Conservation (phyloP, 2,888 invertebrate species). For the Nephrotoma guestfalica region DNA sequence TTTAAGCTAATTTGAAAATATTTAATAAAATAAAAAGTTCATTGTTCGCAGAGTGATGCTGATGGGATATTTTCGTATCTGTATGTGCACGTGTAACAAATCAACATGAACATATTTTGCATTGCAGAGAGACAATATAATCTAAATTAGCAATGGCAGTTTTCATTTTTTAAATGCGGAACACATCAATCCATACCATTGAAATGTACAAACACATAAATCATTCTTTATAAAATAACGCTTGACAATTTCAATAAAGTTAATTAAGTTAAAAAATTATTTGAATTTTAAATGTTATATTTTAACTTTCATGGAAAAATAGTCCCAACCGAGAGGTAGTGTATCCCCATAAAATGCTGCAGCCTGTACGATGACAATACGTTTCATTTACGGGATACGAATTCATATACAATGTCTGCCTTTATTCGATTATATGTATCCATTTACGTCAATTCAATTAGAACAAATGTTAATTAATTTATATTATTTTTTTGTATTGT, state of each 20-base stretch:
- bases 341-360: too few relatives aligned
- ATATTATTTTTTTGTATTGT: neutral
- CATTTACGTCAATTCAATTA: neutral
- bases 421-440: neutral
- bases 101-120: neutral
- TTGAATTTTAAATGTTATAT: neutral
- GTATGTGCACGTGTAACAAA: neutral
- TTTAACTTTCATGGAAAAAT: neutral
- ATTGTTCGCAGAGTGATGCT: neutral
- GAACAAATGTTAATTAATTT: neutral
- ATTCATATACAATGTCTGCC: neutral
- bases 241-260: neutral
- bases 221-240: neutral
- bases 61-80: neutral
- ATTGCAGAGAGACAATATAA: neutral
- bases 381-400: neutral
- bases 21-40: neutral
- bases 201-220: neutral
- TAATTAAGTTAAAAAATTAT: neutral
- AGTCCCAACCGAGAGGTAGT: too few relatives aligned
- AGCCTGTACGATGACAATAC: neutral
- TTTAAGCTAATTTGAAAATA: neutral
- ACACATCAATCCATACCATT: neutral
- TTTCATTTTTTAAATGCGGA: neutral
- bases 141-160: neutral